Percentiles rank a stretch among this genome's conserved stretches.
Evolutionary conservation across 2,888 invertebrate species (phyloP).

Genomic region (Branchellion lobata): DNA sequence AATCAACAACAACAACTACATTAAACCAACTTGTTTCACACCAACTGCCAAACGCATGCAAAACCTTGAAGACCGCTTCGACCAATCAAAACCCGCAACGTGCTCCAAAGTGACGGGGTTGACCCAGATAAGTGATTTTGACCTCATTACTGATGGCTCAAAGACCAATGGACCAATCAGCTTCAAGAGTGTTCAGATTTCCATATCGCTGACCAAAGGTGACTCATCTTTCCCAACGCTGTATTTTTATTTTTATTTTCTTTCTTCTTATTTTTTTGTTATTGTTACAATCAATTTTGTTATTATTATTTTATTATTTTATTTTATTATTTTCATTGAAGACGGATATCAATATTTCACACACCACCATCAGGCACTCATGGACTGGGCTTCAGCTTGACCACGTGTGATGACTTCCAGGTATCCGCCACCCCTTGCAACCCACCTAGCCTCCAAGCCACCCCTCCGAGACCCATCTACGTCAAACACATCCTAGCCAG

Average conservation of each 20-base stretch:
- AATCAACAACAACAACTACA: background rate
- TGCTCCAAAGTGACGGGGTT: background rate
- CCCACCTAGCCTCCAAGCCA: no score
- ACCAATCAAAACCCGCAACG: background rate
- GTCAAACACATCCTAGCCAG: constrained; percentile 87
- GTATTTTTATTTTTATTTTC: no score
- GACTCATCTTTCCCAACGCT: no score
- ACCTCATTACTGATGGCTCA: background rate
- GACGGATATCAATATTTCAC: no score
- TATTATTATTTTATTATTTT: background rate
- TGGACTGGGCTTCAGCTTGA: constrained; percentile 94
- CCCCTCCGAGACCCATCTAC: constrained; percentile 72
- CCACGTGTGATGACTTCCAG: constrained; percentile 86
- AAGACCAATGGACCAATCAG: background rate
- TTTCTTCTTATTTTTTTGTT: no score
- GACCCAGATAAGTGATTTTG: constrained; percentile 16
- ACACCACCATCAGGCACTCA: constrained; percentile 76
- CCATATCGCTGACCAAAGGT: background rate
- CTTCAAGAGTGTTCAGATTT: background rate
- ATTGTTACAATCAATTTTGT: background rate
- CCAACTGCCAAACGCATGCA: background rate
- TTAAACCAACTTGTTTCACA: background rate
- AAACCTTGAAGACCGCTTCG: background rate
- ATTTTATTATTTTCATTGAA: no score
- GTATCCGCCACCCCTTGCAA: constrained; percentile 59